phyloP scores from a whole-genome alignment of 2,888 invertebrate genomes.

The Steinernema carpocapsae region DNA sequence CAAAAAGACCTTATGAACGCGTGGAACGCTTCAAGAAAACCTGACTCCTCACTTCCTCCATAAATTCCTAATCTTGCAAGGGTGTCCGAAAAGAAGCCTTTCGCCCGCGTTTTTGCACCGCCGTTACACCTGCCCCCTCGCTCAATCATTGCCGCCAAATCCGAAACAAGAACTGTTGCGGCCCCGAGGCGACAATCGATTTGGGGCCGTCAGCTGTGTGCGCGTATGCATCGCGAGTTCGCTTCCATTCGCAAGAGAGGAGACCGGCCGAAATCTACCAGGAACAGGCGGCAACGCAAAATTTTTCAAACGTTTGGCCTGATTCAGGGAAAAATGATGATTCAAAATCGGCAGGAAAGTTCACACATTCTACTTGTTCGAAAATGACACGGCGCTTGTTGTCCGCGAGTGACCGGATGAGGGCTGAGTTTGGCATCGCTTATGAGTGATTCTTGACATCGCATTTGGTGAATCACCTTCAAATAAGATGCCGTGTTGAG shows the following conservation, averaged over 20 bases:
- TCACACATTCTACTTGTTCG: slow-evolving; percentile 2
- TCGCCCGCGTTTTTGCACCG: no score
- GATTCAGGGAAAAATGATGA: slow-evolving; percentile 33
- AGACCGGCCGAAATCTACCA: slow-evolving; percentile 15
- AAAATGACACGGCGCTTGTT: no score
- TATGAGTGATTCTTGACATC: not conserved
- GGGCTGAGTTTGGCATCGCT: not conserved
- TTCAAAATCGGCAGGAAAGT: slow-evolving; percentile 10
- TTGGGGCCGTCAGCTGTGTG: slow-evolving; percentile 11
- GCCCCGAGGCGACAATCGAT: not conserved
- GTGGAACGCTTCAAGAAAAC: no score
- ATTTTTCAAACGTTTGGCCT: slow-evolving; percentile 16
- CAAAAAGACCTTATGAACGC: no score
- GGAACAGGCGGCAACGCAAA: slow-evolving; percentile 25
- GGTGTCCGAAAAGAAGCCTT: no score
- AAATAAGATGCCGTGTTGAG: no score
- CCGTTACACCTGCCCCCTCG: no score
- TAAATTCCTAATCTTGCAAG: no score
- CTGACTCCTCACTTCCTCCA: no score
- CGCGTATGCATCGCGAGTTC: not conserved
- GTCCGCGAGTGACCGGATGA: no score
- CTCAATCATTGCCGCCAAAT: no score
- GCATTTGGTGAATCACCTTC: not conserved
- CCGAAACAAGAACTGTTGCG: no score
- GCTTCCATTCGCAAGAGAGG: not conserved